Evolutionary conservation across 2,888 invertebrate genomes (phyloP).

Genomic region (Frankliniella fusca): DNA sequence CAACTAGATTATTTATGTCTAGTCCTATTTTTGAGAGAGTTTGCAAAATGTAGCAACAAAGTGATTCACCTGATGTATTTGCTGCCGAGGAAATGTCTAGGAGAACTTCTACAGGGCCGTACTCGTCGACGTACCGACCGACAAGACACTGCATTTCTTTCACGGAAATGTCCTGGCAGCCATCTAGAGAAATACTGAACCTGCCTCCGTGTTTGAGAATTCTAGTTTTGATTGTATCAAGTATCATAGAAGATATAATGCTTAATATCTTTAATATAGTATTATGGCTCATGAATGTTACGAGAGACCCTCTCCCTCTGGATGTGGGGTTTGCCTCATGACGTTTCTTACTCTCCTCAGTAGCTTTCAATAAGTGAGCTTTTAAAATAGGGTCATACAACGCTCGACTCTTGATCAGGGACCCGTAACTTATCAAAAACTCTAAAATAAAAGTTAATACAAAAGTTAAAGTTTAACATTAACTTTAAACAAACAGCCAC

Average conservation of each 20-base stretch:
- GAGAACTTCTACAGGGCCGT: background rate
- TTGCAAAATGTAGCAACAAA: background rate
- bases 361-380: background rate
- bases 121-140: background rate
- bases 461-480: too few relatives aligned
- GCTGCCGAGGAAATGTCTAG: background rate
- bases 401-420: too few relatives aligned
- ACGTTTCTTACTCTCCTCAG: background rate
- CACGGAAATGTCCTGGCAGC: background rate
- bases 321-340: background rate
- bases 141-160: background rate
- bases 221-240: background rate
- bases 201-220: background rate
- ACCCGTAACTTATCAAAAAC: too few relatives aligned
- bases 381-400: background rate
- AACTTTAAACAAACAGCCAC: too few relatives aligned
- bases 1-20: background rate
- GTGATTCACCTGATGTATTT: background rate
- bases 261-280: background rate
- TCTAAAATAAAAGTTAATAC: too few relatives aligned
- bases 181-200: background rate
- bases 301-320: background rate
- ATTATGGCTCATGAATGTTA: background rate
- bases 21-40: background rate
- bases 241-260: background rate